Evolutionary conservation across 23 tunicate species (phyloP).

Genomic region (Aplidium turbinatum): DNA sequence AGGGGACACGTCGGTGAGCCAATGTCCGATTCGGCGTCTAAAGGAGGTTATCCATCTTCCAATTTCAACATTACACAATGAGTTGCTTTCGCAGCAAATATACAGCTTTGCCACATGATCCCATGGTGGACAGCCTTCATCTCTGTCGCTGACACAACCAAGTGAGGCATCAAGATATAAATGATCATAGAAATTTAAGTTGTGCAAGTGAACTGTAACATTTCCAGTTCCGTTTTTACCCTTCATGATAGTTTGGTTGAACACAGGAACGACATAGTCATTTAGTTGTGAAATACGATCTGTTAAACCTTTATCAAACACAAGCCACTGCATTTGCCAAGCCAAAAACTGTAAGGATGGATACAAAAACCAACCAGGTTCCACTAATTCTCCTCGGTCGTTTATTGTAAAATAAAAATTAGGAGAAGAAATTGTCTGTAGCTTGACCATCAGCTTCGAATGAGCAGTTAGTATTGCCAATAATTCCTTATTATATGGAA

Average conservation of each 20-base stretch:
- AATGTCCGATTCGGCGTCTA: slow-evolving; percentile 53
- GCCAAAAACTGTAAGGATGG: slow-evolving; percentile 59
- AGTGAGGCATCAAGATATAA: slow-evolving; percentile 42
- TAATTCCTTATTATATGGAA: slow-evolving; percentile 30
- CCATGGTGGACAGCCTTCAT: slow-evolving; percentile 71
- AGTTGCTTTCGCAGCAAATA: slow-evolving; percentile 39
- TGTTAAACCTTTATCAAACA: slow-evolving; percentile 18
- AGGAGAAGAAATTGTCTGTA: slow-evolving; percentile 43
- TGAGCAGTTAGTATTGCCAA: background rate
- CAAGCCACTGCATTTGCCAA: slow-evolving; percentile 79
- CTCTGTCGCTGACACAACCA: slow-evolving; percentile 48
- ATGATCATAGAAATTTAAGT: slow-evolving; percentile 10
- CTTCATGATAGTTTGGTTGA: slow-evolving; percentile 45
- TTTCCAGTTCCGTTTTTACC: slow-evolving; percentile 65
- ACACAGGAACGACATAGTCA: slow-evolving; percentile 56
- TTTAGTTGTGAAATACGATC: slow-evolving; percentile 30
- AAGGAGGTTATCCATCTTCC: slow-evolving; percentile 67
- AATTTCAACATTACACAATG: slow-evolving; percentile 28
- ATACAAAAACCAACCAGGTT: slow-evolving; percentile 62
- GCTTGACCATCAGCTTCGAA: slow-evolving; percentile 6
- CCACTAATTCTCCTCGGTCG: slow-evolving; percentile 41
- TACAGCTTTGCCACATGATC: slow-evolving; percentile 47
- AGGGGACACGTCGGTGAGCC: slow-evolving; percentile 65
- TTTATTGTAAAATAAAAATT: slow-evolving; percentile 63
- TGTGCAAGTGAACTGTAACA: slow-evolving; percentile 4